phyloP scores from a whole-genome alignment of 2,113 vertebrate genomes.

The Trinectes maculatus region DNA sequence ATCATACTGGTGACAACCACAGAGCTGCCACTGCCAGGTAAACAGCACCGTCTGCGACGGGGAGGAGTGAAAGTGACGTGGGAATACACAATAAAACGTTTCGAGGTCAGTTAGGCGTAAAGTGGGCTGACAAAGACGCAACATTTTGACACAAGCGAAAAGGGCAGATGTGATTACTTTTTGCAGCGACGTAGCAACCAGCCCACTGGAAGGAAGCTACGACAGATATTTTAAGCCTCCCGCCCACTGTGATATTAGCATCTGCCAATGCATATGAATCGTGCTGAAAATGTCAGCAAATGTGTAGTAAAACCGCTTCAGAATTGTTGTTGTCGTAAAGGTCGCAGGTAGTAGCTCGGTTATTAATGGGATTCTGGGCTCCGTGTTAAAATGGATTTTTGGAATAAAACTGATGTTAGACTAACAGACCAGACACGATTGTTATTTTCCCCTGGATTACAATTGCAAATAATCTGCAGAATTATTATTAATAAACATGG shows the following conservation, averaged over 20 bases:
- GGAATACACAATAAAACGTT: constrained; percentile 42
- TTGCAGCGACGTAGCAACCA: constrained; percentile 22
- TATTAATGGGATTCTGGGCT: constrained; percentile 24
- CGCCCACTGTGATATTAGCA: constrained; percentile 9
- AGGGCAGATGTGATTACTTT: constrained; percentile 43
- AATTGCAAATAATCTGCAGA: constrained; percentile 43
- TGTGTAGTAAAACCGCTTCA: not conserved
- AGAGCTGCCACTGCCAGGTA: constrained; percentile 58
- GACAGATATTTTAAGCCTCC: constrained; percentile 25
- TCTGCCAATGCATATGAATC: not conserved
- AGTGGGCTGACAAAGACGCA: constrained; percentile 37
- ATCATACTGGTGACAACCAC: constrained; percentile 57
- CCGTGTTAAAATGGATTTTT: constrained; percentile 30
- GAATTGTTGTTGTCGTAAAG: constrained; percentile 21
- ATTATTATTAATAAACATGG: constrained; percentile 40
- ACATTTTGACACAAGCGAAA: constrained; percentile 58
- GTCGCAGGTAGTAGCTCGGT: not conserved
- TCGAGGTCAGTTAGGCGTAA: constrained; percentile 38
- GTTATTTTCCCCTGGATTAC: constrained; percentile 39
- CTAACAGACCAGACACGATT: constrained; percentile 4
- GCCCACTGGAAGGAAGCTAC: constrained; percentile 11
- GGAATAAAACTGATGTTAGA: not conserved
- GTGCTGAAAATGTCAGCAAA: constrained; percentile 29
- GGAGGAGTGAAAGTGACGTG: constrained; percentile 35
- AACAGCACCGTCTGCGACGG: constrained; percentile 53